Conservation (phyloP, 1,140 invertebrate genomes). For the Ceratosolen fusciceps region DNA sequence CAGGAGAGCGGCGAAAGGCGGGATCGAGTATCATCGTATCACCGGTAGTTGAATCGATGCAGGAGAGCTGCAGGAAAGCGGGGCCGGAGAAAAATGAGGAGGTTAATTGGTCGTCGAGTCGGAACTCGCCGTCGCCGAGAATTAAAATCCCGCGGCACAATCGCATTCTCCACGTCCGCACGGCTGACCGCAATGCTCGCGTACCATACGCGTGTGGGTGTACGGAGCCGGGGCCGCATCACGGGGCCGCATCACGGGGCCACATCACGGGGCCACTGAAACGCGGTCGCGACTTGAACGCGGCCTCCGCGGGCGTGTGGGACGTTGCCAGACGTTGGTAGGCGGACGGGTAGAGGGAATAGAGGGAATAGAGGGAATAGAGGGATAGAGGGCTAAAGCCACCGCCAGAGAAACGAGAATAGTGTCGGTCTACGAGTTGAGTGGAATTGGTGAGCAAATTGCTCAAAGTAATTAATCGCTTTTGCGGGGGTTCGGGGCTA, state of each 20-base stretch:
- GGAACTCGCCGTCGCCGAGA: background rate
- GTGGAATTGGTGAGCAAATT: constrained; percentile 70
- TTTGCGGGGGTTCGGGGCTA: constrained; percentile 59
- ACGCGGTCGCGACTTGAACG: constrained; percentile 31
- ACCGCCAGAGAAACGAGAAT: constrained; percentile 66
- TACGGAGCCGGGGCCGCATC: background rate
- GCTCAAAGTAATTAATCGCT: constrained; percentile 71
- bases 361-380: background rate
- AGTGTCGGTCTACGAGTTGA: constrained; percentile 67
- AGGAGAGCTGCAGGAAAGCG: too few species aligned
- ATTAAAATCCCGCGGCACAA: constrained; percentile 38
- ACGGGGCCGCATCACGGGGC: background rate
- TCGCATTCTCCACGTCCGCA: constrained; percentile 39
- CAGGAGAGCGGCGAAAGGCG: too few species aligned
- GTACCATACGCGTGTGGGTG: constrained; percentile 34
- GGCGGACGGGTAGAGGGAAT: background rate
- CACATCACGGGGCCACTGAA: too few species aligned
- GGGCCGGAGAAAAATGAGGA: too few species aligned
- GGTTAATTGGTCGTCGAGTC: too few species aligned
- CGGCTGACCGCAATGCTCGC: constrained; percentile 33
- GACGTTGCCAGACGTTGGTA: constrained; percentile 15
- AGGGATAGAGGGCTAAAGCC: constrained; percentile 32
- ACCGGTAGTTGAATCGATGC: too few species aligned
- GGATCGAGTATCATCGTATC: too few species aligned
- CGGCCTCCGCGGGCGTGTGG: background rate